Base-by-base conservation (phyloP, 2,888 invertebrate species). In the Ryuthela nishihirai region DNA sequence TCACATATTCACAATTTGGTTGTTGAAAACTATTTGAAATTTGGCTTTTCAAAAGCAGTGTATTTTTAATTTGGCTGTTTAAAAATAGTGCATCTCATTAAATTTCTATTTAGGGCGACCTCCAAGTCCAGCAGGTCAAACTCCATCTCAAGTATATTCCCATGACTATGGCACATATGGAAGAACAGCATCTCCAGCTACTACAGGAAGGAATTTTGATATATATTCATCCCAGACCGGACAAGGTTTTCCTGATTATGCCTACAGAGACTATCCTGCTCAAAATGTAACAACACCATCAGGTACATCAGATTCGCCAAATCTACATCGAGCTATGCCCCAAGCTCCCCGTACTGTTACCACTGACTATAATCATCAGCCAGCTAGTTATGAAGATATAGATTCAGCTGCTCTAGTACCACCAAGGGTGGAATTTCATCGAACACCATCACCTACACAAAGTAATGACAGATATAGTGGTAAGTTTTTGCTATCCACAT, bases 311-410 rank as follows among this genome's bases (percentile, higher is more conserved):
- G 65, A 64, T 20, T 64, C 65, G 24, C 64, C 64, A 12, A 56
- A 61, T 40, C 20, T 61, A 17, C 46, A 54, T 38, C 44, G 65
- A 47, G 65, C 63, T 4, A 59, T 67, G 61, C 64, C 64, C 39
- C 67, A 68, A 63, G 68, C 66, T 50, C 67, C 67, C 47, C 69
- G 67, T 15, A 20, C 40, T 42, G 50, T 49, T 17, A 42, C 36
- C 12, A 17, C 42, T 2, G 45, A 52, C 9, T 52, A 55, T 49
- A 53, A 46, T 35, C 46, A 77, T 66, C 80, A 68, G 78, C 76
- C 78, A 53, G 77, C 84, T 67, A 83, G 83, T 50, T 84, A 83
- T 72, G 83, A 83, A 70, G 83, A 84, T 72, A 76, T 84, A 70
- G 83, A 80, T 68, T 67, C 72, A 7, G 68, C 71, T 43, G 42